These are phyloP conservation scores for Molanna angustata DNA, from an alignment of 2,888 invertebrate genomes.

Conservation along the genomic window DNA sequence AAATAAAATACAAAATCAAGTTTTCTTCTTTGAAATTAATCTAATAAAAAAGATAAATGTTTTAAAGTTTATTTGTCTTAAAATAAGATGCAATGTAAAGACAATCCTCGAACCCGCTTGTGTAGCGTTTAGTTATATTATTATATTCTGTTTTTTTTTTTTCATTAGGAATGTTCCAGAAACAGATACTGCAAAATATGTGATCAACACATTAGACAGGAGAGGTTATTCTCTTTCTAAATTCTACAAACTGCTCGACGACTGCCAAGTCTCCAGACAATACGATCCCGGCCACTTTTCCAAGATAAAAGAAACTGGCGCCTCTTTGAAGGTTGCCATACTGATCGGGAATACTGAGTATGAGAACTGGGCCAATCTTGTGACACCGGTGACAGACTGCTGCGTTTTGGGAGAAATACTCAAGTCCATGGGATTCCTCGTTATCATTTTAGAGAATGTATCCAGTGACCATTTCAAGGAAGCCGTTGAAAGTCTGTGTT, in stretches of 20 bases:
- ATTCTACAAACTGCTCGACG: slow-evolving; percentile 39
- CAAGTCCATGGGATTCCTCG: slow-evolving; percentile 44
- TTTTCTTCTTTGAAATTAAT: no score
- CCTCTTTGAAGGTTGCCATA: slow-evolving; percentile 44
- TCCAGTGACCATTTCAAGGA: slow-evolving; percentile 39
- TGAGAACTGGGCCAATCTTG: slow-evolving; percentile 43
- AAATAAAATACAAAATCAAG: no score
- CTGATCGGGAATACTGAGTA: slow-evolving; percentile 50
- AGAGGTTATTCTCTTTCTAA: slow-evolving; percentile 40
- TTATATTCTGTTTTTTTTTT: no score
- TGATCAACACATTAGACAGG: slow-evolving; percentile 44
- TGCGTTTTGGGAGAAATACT: slow-evolving; percentile 43
- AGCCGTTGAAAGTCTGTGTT: slow-evolving; percentile 40
- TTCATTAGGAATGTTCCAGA: slow-evolving; percentile 13
- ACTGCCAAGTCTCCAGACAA: slow-evolving; percentile 18
- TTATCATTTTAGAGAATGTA: slow-evolving; percentile 44
- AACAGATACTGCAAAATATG: slow-evolving; percentile 43
- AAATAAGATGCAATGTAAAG: no score
- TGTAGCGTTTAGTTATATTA: no score
- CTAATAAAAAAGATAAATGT: no score
- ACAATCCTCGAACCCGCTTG: no score
- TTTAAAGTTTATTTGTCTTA: no score
- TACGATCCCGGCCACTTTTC: background rate
- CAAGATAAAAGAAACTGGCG: slow-evolving; percentile 2
- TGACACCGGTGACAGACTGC: slow-evolving; percentile 49